Conservation (phyloP, 2,888 invertebrate species). For the Ophioninae sp. region DNA sequence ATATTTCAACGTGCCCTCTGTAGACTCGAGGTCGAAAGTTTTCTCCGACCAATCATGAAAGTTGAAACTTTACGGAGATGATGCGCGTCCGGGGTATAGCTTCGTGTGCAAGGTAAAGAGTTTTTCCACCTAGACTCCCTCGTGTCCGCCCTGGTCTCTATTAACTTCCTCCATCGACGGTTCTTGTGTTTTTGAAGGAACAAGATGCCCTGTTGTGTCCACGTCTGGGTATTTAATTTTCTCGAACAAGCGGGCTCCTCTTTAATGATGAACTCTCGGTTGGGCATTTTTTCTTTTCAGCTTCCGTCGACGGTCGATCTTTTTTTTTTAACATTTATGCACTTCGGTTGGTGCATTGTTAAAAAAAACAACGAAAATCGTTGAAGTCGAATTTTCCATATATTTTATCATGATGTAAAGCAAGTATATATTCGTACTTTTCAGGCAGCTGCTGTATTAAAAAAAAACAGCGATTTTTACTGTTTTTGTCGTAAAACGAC, state of each 20-base stretch:
- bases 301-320: background rate
- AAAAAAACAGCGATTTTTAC: background rate
- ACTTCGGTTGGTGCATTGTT: background rate
- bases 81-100: background rate
- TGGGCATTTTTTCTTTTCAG: background rate
- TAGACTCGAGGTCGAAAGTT: constrained; percentile 36
- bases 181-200: background rate
- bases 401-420: too few species aligned
- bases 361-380: too few species aligned
- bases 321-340: background rate
- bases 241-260: background rate
- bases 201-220: background rate
- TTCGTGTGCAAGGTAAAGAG: constrained; percentile 4
- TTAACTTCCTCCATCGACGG: background rate
- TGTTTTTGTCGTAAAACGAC: background rate
- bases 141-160: background rate
- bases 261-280: background rate
- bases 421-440: too few species aligned
- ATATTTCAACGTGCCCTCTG: constrained; percentile 13
- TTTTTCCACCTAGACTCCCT: background rate
- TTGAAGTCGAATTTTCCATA: too few species aligned
- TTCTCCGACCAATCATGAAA: constrained; percentile 34
- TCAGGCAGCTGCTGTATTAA: background rate
- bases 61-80: constrained; percentile 29
- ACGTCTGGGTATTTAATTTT: background rate